Percentiles rank a stretch among this genome's conserved stretches.
Evolutionary conservation across 2,113 vertebrate genomes (phyloP).

Genomic region (Chaetodon auriga): DNA sequence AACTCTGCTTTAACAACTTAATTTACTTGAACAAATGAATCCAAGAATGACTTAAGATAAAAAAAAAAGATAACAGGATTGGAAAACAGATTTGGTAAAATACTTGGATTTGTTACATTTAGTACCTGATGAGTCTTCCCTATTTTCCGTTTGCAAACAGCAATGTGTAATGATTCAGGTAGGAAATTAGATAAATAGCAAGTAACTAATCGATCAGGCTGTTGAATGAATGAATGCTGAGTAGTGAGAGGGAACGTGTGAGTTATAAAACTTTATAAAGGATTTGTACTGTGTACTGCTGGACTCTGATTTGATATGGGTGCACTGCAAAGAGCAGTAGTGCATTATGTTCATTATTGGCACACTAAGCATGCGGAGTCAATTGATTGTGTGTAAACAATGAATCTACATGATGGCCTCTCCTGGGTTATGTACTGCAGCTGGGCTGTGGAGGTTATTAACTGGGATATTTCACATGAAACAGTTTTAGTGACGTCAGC

Average conservation of each 20-base stretch:
- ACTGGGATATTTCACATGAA: background rate
- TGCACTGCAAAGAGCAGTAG: background rate
- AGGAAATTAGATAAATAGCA: too few species aligned
- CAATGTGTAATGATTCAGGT: background rate
- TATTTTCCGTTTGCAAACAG: background rate
- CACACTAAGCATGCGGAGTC: background rate
- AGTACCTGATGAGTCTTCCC: background rate
- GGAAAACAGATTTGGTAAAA: background rate
- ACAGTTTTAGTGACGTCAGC: constrained; percentile 1
- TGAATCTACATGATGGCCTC: background rate
- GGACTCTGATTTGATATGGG: background rate
- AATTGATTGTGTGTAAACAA: background rate
- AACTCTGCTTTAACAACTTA: background rate
- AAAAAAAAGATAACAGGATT: background rate
- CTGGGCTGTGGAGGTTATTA: background rate
- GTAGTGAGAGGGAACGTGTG: background rate
- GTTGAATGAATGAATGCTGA: background rate
- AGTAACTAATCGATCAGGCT: background rate
- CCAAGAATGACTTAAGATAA: background rate
- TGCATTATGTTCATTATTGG: background rate
- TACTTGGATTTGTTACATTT: background rate
- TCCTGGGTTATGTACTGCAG: background rate
- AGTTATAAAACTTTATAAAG: background rate
- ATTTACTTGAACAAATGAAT: background rate
- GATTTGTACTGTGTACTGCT: background rate